Evolutionary conservation across 1,140 invertebrate species (phyloP), one percentile per base, ranked within the genome.

Genomic region (Hycleus cichorii): DNA sequence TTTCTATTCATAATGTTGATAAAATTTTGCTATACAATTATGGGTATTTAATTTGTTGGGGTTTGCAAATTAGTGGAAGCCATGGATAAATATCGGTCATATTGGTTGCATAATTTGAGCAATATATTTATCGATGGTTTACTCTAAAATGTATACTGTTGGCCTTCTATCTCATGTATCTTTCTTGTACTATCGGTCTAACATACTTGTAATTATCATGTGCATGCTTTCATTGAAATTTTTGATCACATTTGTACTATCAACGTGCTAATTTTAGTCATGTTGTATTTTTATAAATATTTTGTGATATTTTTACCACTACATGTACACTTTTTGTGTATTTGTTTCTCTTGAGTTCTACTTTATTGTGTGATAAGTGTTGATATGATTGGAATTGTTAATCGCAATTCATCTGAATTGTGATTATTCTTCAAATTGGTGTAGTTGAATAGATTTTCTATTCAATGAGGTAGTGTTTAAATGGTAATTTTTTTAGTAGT

Each of bases 111-210:
- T 45, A 47, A 39, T 27, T 26, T 18, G 18, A 18, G 18, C 18
- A 18, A 9, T 27, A 12, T 25, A 57, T 52, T 25, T 66, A 68
- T 67, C 58, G 63, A 62, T 66, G 59, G 63, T 63, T 61, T 64
- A 45, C 51, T 49, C 49, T 63, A 26, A 60, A 51, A 49, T 64
- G 66, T 64, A 62, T 60, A 70, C 63, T 71, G 69, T 72, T 73
- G 70, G 72, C 72, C 72, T 73, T 73, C 72, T 72, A 71, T 71
- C 67, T 72, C 67, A 73, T 63, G 59, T 64, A 61, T 59, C 47
- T 59, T 67, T 64, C 57, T 63, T 67, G 63, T 64, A 51, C 56
- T 59, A 57, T 60, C 58, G 69, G 67, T 69, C 67, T 70, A 70
- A 69, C 68, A 69, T 63, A 59, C 65, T 64, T 64, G 26, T 55